Conservation (phyloP, 2,888 invertebrate genomes). For the Ametastegia equiseti region DNA sequence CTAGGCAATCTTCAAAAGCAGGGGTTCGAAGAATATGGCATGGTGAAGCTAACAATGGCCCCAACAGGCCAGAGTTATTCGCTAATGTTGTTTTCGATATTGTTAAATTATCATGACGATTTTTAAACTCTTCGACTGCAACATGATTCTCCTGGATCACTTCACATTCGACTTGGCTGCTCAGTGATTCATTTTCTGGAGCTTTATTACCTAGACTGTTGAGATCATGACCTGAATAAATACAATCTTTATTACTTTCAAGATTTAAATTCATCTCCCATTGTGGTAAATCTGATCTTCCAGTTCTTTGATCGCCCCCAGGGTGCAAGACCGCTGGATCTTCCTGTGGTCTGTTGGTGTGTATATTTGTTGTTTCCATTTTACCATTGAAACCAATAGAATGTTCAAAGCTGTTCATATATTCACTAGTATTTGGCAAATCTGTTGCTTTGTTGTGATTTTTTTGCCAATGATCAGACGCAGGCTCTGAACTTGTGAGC, state of each 20-base stretch:
- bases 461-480: not conserved
- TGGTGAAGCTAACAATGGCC: not conserved
- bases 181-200: not conserved
- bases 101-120: not conserved
- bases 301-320: not conserved
- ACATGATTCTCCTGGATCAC: not conserved
- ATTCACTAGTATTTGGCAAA: not conserved
- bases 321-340: not conserved
- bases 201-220: not conserved
- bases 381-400: not conserved
- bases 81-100: not conserved
- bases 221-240: not conserved
- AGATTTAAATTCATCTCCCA: slow-evolving; percentile 13
- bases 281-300: not conserved
- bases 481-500: not conserved
- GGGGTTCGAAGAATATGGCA: not conserved
- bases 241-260: not conserved
- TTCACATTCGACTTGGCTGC: not conserved
- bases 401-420: not conserved
- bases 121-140: not conserved
- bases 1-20: not conserved
- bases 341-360: not conserved
- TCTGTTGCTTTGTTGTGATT: not conserved
- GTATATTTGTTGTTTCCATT: slow-evolving; percentile 13
- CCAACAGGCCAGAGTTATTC: not conserved